Conservation (phyloP, 2,888 invertebrate species). For the Caenorhabditis becei region DNA sequence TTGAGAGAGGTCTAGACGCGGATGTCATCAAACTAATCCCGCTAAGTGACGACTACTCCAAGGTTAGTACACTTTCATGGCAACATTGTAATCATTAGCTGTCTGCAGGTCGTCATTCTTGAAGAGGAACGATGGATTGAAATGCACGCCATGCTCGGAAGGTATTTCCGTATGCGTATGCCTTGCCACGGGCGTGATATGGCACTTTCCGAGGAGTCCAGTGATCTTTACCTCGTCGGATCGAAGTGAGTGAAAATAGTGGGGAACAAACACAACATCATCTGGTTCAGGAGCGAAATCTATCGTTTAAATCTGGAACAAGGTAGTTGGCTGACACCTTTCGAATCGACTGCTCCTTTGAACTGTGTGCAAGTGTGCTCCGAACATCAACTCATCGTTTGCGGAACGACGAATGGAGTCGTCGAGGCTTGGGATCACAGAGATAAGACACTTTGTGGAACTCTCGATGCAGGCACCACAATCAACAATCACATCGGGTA, state of each 20-base stretch:
- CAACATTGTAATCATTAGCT: not conserved
- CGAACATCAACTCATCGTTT: slow-evolving; percentile 89
- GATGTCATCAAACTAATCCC: slow-evolving; percentile 95
- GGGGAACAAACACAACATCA: no score
- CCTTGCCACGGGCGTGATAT: slow-evolving; percentile 96
- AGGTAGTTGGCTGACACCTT: slow-evolving; percentile 93
- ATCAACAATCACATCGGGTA: slow-evolving; percentile 61
- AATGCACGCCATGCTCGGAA: slow-evolving; percentile 94
- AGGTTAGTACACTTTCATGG: slow-evolving; percentile 85
- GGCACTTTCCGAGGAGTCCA: slow-evolving; percentile 91
- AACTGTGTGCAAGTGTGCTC: slow-evolving; percentile 92
- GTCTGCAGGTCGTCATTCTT: slow-evolving; percentile 89
- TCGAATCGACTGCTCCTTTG: slow-evolving; percentile 86
- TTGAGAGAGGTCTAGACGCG: slow-evolving; percentile 96
- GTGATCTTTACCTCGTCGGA: slow-evolving; percentile 94
- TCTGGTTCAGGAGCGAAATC: slow-evolving; percentile 89
- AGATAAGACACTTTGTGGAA: slow-evolving; percentile 87
- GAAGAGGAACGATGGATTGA: slow-evolving; percentile 94
- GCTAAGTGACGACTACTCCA: slow-evolving; percentile 95
- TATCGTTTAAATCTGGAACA: slow-evolving; percentile 95
- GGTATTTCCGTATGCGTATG: slow-evolving; percentile 92
- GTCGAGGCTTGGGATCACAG: slow-evolving; percentile 98
- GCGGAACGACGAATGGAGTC: slow-evolving; percentile 85
- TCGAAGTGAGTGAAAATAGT: slow-evolving; percentile 89
- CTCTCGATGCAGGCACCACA: slow-evolving; percentile 88